Base-by-base conservation (phyloP, 2,113 vertebrate species). In the Hippocampus mohnikei region DNA sequence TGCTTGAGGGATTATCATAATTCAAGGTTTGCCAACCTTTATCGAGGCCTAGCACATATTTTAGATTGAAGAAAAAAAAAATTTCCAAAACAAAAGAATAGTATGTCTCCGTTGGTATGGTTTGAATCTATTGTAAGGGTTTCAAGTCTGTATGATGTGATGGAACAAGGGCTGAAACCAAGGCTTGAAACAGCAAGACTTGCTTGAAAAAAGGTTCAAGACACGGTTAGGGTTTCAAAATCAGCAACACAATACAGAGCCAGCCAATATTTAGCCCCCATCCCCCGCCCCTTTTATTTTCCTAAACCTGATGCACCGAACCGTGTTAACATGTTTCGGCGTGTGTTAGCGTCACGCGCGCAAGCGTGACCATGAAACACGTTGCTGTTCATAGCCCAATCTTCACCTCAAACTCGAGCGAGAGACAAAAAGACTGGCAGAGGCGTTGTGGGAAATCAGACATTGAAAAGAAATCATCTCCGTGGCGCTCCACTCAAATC, bases 1-100 rank as follows among this genome's bases (percentile, higher is more conserved):
- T 78, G 67, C 73, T 71, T 67, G 71, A 73, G 65, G 63, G 71
- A 79, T 87, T 79, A 78, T 79, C 74, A 79, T 82, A 81, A 82
- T 85, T 15, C 11, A 27, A 13, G 23, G 55, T 58, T 58, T 16
- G 5, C 1, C 12, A 58, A 27, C 13, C 55, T 55, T 55, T 55
- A 55, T n/a, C 23, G 20, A 13, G 23, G 23, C 20, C n/a, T 53
- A 5, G 20, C 21, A 37, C 2, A 37, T 37, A 37, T 37, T 37
- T 6, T 37, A 37, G n/a, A 20, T 53, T 53, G 21, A 11, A 11
- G 12, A n/a, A 53, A 52, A 53, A 2, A 53, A 53, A n/a, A 53
- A 46, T 46, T 46, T 16, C 33, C 33, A 37, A 37, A 6, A 5
- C 5, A 6, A 37, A 37, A 37, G 33, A 37, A 37, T 37, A 37